Conservation (phyloP, 2,888 invertebrate genomes). For the Conomelus anceps region DNA sequence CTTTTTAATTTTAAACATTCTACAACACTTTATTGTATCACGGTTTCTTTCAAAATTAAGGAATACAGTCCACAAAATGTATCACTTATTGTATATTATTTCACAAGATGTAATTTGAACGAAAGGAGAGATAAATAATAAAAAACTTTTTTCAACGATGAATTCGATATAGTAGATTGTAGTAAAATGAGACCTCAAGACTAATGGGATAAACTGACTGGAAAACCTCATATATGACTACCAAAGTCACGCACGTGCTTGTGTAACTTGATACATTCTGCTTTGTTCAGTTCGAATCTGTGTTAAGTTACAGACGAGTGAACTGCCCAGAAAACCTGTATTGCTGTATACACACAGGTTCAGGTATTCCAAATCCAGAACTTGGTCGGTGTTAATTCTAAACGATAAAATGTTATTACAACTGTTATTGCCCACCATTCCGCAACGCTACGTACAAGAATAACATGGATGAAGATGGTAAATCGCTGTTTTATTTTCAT, state of each 20-base stretch:
- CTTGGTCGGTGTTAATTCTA: neutral
- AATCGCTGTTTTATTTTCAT: neutral
- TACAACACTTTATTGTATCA: too few relatives aligned
- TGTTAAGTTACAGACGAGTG: neutral
- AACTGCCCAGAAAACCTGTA: neutral
- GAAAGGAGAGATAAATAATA: neutral
- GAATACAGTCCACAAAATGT: neutral
- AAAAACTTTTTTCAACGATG: neutral
- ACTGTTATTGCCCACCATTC: neutral
- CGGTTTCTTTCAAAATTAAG: neutral
- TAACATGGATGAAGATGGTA: neutral
- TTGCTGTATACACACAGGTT: neutral
- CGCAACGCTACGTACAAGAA: neutral
- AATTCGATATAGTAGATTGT: neutral
- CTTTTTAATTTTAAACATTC: too few relatives aligned
- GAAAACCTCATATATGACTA: neutral
- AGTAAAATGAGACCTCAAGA: neutral
- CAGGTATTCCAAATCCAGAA: neutral
- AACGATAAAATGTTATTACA: neutral
- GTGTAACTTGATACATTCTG: neutral
- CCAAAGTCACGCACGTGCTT: neutral
- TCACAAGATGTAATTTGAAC: neutral
- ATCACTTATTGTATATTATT: neutral
- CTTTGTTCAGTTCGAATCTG: neutral
- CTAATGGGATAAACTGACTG: neutral